phyloP scores from a whole-genome alignment of 1,140 invertebrate species.

The Drepana arcuata region DNA sequence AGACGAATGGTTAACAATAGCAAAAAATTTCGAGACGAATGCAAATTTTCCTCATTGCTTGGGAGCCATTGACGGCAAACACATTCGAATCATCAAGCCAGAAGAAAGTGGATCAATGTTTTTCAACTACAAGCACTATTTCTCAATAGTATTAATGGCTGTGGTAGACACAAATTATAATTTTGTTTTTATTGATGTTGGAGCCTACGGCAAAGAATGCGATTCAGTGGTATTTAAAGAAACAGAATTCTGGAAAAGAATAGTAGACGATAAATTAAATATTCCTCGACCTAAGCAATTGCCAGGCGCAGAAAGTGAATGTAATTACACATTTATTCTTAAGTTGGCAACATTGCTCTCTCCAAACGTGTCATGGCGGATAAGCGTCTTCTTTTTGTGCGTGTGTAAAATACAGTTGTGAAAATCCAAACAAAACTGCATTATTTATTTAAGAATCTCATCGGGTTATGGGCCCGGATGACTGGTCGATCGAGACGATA shows the following conservation, averaged over 20 bases:
- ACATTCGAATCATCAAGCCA: constrained; percentile 11
- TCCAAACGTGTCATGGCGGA: no score
- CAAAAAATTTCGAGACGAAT: constrained; percentile 8
- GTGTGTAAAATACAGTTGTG: no score
- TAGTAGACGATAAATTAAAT: constrained; percentile 7
- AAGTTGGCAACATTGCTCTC: no score
- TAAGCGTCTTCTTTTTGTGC: no score
- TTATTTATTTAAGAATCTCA: no score
- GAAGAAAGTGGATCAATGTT: constrained; percentile 7
- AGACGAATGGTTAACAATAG: constrained; percentile 8
- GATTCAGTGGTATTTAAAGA: constrained; percentile 9
- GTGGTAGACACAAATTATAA: constrained; percentile 10
- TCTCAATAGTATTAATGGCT: constrained; percentile 9
- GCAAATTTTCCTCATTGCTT: constrained; percentile 17
- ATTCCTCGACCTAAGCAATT: constrained; percentile 3
- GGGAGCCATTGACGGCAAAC: constrained; percentile 14
- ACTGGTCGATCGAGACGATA: no score
- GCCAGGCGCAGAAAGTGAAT: constrained; percentile 5
- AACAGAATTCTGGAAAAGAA: constrained; percentile 5
- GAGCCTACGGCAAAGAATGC: constrained; percentile 11
- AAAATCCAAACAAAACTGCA: no score
- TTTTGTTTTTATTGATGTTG: constrained; percentile 13
- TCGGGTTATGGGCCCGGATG: no score
- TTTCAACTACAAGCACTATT: constrained; percentile 13
- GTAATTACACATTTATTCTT: constrained; percentile 14